Conservation (phyloP, 2,888 invertebrate species). For the Azorinus chamasolen region DNA sequence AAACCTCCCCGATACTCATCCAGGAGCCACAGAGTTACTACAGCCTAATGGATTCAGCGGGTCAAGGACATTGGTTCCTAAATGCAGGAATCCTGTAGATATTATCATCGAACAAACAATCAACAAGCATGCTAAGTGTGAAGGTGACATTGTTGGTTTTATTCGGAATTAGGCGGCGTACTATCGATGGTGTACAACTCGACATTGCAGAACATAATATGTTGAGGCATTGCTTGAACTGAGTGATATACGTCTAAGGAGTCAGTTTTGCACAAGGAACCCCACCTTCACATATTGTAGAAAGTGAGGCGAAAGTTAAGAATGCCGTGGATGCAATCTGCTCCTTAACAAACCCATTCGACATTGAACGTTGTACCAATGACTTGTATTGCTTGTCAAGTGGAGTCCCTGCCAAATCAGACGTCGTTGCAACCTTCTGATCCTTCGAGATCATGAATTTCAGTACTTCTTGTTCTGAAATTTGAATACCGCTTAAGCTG, state of each 20-base stretch:
- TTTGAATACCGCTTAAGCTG: too few relatives aligned
- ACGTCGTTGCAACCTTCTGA: conserved; percentile 29
- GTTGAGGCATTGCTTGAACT: conserved; percentile 23
- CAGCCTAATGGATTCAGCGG: conserved; percentile 51
- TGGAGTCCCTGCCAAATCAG: conserved; percentile 37
- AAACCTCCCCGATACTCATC: conserved; percentile 36
- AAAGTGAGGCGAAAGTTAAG: conserved; percentile 12
- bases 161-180: conserved; percentile 41
- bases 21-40: conserved; percentile 44
- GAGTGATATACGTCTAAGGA: conserved; percentile 22
- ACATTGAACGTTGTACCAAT: conserved; percentile 1
- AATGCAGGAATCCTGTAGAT: conserved; percentile 45
- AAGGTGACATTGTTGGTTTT: conserved; percentile 33
- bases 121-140: conserved; percentile 39
- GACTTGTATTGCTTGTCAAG: conserved; percentile 53
- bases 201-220: conserved; percentile 23
- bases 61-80: conserved; percentile 39
- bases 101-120: conserved; percentile 47
- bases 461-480: too few relatives aligned
- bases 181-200: conserved; percentile 37
- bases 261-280: conserved; percentile 14
- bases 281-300: conserved; percentile 9
- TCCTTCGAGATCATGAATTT: too few relatives aligned
- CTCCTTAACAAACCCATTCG: conserved; percentile 35
- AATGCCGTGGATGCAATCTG: conserved; percentile 19